A percentile compares a stretch with the other conserved stretches of the same genome.
Conservation (phyloP, 2,797 vertebrate species). For the Gadopsis marmoratus region DNA sequence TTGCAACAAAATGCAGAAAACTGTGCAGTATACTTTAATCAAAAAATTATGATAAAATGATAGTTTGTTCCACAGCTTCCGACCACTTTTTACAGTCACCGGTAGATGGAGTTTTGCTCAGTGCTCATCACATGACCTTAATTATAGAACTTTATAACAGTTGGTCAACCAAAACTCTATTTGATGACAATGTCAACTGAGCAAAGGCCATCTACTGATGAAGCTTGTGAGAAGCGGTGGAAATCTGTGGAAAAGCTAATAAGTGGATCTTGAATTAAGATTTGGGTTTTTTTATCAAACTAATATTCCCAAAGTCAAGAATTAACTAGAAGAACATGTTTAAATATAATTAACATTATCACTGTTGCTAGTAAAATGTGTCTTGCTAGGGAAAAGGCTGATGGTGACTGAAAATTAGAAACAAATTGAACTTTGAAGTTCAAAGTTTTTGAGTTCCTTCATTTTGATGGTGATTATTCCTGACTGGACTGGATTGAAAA, state of each 20-base stretch:
- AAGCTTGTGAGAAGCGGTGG: background rate
- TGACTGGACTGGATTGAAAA: background rate
- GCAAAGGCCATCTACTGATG: background rate
- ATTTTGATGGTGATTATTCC: background rate
- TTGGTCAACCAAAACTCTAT: background rate
- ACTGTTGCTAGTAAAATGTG: background rate
- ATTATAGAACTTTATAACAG: background rate
- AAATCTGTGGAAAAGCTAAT: background rate
- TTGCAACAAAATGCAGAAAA: background rate
- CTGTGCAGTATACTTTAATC: background rate
- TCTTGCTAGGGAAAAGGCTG: background rate
- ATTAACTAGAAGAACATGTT: background rate
- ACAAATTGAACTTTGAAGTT: background rate
- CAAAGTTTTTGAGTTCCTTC: background rate
- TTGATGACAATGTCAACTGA: background rate
- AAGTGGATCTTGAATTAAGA: background rate
- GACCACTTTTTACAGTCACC: background rate
- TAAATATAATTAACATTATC: background rate
- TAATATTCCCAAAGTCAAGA: background rate
- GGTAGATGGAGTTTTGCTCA: background rate
- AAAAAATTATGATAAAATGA: too few species aligned
- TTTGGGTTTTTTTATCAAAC: background rate
- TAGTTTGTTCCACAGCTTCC: background rate
- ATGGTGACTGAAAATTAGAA: background rate
- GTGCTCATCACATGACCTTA: background rate